Conservation (phyloP, 1,140 invertebrate species). For the Nasonia vitripennis region DNA sequence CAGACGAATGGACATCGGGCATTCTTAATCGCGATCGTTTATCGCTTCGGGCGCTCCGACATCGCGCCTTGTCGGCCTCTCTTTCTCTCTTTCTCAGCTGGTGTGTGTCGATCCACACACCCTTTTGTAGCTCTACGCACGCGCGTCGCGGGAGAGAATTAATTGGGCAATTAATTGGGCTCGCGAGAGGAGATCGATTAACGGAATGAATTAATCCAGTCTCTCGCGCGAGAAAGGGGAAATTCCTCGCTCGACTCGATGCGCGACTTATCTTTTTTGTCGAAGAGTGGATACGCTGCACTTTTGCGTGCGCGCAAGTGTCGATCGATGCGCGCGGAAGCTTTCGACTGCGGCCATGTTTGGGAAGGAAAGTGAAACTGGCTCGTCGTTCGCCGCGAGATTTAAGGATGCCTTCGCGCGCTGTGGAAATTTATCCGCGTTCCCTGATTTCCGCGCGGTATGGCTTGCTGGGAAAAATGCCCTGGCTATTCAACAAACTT, state of each 20-base stretch:
- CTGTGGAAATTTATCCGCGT: not conserved
- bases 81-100: not conserved
- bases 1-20: slow-evolving; percentile 48
- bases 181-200: not conserved
- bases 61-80: slow-evolving; percentile 16
- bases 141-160: not conserved
- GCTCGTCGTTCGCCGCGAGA: not conserved
- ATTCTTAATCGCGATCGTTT: slow-evolving; percentile 50
- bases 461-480: not conserved
- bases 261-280: not conserved
- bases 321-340: not conserved
- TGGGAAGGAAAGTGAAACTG: not conserved
- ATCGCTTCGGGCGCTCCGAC: not conserved
- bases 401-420: not conserved
- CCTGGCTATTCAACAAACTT: not conserved
- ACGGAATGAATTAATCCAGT: slow-evolving; percentile 28
- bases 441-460: not conserved
- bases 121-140: not conserved
- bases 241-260: not conserved
- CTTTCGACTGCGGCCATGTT: not conserved
- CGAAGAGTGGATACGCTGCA: not conserved
- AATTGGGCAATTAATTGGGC: slow-evolving; percentile 34
- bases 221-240: not conserved
- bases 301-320: not conserved
- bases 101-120: not conserved